Conservation (phyloP, 1,140 invertebrate genomes). For the Euura lappo region DNA sequence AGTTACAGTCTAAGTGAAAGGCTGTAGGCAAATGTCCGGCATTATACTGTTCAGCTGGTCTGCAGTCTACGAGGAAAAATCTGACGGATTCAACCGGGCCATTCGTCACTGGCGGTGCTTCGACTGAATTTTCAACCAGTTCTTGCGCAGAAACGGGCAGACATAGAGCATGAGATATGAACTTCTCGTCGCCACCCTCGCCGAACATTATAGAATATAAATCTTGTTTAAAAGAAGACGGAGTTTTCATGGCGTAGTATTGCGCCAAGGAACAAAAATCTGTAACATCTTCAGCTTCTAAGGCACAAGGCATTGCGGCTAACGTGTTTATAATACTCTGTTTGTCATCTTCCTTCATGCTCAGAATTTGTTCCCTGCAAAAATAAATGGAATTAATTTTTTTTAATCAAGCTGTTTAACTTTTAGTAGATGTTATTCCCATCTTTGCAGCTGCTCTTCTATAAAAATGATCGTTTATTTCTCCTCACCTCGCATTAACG, state of each 20-base stretch:
- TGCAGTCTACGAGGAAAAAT: slow-evolving; percentile 97
- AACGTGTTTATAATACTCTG: slow-evolving; percentile 77
- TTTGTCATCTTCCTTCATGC: slow-evolving; percentile 77
- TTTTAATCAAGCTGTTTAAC: too few species aligned
- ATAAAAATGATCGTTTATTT: too few species aligned
- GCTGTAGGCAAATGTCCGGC: slow-evolving; percentile 95
- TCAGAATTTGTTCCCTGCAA: slow-evolving; percentile 81
- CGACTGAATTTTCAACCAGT: slow-evolving; percentile 79
- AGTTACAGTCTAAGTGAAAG: slow-evolving; percentile 96
- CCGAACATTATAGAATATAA: slow-evolving; percentile 68
- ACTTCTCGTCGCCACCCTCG: slow-evolving; percentile 58
- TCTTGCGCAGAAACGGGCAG: slow-evolving; percentile 91
- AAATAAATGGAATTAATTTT: slow-evolving; percentile 22
- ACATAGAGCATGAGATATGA: slow-evolving; percentile 89
- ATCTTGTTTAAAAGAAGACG: slow-evolving; percentile 87
- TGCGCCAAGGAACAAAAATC: slow-evolving; percentile 96
- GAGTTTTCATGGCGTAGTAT: slow-evolving; percentile 93
- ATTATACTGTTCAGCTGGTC: slow-evolving; percentile 96
- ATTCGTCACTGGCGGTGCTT: slow-evolving; percentile 63
- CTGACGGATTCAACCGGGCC: slow-evolving; percentile 67
- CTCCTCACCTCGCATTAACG: slow-evolving; percentile 85
- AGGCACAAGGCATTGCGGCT: slow-evolving; percentile 78
- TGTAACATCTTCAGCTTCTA: slow-evolving; percentile 93
- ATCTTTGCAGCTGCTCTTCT: too few species aligned
- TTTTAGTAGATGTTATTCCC: too few species aligned